Evolutionary conservation across 1,140 invertebrate species (phyloP).

Genomic region (Drosophila lini): DNA sequence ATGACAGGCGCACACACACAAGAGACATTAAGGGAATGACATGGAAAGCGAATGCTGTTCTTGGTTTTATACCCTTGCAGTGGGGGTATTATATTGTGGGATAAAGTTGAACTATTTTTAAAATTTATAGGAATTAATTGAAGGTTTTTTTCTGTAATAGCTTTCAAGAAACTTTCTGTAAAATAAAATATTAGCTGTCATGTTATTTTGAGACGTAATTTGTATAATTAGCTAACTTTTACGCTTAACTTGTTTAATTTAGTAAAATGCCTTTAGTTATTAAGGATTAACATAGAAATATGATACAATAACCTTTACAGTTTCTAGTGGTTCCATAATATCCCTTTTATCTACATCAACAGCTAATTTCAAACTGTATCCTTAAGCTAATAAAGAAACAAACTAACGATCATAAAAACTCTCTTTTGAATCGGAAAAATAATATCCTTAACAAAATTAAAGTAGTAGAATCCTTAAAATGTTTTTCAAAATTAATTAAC

Average conservation of each 20-base stretch:
- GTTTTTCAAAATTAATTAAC: not conserved
- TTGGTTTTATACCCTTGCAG: constrained; percentile 21
- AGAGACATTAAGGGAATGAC: constrained; percentile 15
- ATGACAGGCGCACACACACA: constrained; percentile 30
- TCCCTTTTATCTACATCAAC: not conserved
- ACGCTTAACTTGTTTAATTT: not conserved
- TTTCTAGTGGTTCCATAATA: not conserved
- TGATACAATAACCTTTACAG: not conserved
- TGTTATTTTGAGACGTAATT: too few species aligned
- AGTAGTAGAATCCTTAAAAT: not conserved
- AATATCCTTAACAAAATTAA: too few species aligned
- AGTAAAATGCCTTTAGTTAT: not conserved
- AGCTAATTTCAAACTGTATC: not conserved
- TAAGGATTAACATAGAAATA: too few species aligned
- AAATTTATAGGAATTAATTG: not conserved
- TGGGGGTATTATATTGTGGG: too few species aligned
- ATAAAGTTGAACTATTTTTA: not conserved
- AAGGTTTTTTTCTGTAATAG: not conserved
- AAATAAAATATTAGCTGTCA: not conserved
- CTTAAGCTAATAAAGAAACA: too few species aligned
- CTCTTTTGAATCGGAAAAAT: not conserved
- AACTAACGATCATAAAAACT: not conserved
- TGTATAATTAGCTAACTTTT: too few species aligned
- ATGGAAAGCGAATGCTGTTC: constrained; percentile 20
- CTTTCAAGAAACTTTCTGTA: not conserved